Percentiles rank a stretch among this genome's conserved stretches.
phyloP scores from a whole-genome alignment of 2,113 vertebrate species.

The Bufo gargarizans region DNA sequence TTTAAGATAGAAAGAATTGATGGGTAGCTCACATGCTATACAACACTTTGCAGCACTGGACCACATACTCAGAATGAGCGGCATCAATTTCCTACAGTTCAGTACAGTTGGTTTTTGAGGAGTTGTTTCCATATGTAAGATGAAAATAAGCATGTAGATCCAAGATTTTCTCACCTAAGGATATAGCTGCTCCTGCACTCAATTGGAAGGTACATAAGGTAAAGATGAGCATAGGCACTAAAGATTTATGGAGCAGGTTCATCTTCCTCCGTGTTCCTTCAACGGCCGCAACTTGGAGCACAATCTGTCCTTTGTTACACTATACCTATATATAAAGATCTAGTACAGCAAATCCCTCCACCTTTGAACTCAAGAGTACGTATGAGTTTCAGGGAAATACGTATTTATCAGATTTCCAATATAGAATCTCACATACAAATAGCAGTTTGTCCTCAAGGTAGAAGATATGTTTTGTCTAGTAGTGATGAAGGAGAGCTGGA shows the following conservation, averaged over 20 bases:
- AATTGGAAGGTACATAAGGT: background rate
- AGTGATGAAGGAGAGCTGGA: background rate
- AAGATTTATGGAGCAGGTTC: background rate
- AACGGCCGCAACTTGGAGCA: background rate
- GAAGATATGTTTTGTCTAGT: background rate
- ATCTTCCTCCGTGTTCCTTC: conserved; percentile 7
- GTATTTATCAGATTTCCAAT: background rate
- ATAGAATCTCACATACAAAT: background rate
- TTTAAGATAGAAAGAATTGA: background rate
- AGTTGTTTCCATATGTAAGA: background rate
- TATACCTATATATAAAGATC: background rate
- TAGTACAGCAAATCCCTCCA: conserved; percentile 20
- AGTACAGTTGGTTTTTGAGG: background rate
- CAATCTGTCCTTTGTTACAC: background rate
- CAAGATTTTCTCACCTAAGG: conserved; percentile 43
- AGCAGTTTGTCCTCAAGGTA: background rate
- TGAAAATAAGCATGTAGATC: background rate
- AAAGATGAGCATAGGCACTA: background rate
- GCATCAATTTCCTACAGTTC: background rate
- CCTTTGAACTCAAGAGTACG: conserved; percentile 38
- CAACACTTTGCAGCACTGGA: too few relatives aligned
- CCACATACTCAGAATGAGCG: background rate
- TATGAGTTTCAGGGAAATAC: background rate
- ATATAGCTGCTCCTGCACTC: background rate
- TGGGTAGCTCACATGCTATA: background rate